Conservation (phyloP, 2,797 vertebrate species). For the Brotula barbata region DNA sequence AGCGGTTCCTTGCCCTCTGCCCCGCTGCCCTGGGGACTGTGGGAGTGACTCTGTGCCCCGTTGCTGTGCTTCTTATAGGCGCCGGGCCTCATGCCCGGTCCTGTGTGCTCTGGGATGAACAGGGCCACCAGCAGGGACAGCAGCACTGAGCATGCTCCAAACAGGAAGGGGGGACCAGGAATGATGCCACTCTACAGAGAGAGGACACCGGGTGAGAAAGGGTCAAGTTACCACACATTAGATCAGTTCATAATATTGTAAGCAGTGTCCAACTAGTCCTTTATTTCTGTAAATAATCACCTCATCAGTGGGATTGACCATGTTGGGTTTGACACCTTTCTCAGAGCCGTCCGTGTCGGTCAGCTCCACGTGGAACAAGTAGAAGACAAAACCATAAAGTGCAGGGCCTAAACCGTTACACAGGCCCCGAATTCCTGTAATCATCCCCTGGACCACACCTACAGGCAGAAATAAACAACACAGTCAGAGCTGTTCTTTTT, state of each 20-base stretch:
- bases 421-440: conserved; percentile 89
- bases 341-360: conserved; percentile 82
- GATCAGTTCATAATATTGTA: too few relatives aligned
- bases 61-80: conserved; percentile 91
- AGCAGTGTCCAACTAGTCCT: too few relatives aligned
- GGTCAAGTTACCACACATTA: too few relatives aligned
- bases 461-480: not conserved
- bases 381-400: conserved; percentile 90
- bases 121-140: conserved; percentile 90
- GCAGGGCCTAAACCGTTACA: conserved; percentile 89
- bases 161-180: conserved; percentile 89
- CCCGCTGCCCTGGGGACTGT: conserved; percentile 82
- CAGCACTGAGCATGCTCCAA: conserved; percentile 90
- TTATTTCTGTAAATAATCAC: conserved; percentile 59
- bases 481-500: not conserved
- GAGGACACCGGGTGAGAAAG: not conserved
- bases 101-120: conserved; percentile 89
- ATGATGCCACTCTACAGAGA: conserved; percentile 86
- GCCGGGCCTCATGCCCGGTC: conserved; percentile 77
- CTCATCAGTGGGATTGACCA: conserved; percentile 92
- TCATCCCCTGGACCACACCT: conserved; percentile 95
- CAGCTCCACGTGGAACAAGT: conserved; percentile 90
- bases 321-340: conserved; percentile 85
- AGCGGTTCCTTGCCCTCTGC: conserved; percentile 88
- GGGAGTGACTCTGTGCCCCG: conserved; percentile 85